Evolutionary conservation across 1,140 invertebrate genomes (phyloP).

Genomic region (Nomia melanderi): DNA sequence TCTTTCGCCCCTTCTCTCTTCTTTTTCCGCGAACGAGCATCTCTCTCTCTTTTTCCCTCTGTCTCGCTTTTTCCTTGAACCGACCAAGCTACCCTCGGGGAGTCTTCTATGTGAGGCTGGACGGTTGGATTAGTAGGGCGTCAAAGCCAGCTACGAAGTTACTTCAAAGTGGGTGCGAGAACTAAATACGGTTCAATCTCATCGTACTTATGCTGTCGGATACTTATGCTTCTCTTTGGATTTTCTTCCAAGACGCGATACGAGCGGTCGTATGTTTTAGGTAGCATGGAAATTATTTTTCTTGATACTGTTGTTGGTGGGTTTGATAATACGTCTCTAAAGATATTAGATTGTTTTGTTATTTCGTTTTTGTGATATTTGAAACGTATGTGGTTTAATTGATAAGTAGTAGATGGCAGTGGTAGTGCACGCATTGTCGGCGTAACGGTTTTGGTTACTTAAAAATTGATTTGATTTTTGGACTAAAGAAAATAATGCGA

Average conservation of each 20-base stretch:
- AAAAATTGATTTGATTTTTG: too few relatives aligned
- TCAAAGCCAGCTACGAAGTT: constrained; percentile 69
- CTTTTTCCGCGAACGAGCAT: constrained; percentile 44
- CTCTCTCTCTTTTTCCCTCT: constrained; percentile 30
- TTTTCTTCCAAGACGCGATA: constrained; percentile 18
- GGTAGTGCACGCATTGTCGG: background rate
- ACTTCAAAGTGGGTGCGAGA: constrained; percentile 64
- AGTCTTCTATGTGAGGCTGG: constrained; percentile 61
- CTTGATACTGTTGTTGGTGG: too few relatives aligned
- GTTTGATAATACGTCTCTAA: too few relatives aligned
- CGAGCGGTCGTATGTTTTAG: constrained; percentile 12
- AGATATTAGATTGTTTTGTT: too few relatives aligned
- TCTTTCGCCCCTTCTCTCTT: constrained; percentile 35
- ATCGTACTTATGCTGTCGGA: constrained; percentile 15
- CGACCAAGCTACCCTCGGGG: constrained; percentile 63
- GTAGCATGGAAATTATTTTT: constrained; percentile 45
- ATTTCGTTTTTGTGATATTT: too few relatives aligned
- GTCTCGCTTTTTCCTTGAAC: constrained; percentile 58
- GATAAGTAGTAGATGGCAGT: too few relatives aligned
- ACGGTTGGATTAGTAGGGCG: constrained; percentile 71
- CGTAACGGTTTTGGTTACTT: too few relatives aligned
- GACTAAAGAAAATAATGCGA: too few relatives aligned
- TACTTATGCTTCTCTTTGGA: constrained; percentile 45
- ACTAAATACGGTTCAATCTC: constrained; percentile 60
- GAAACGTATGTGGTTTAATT: background rate